Evolutionary conservation across 1,140 invertebrate species (phyloP), one percentile per base, ranked within the genome.

Genomic region (Drosophila funebris): DNA sequence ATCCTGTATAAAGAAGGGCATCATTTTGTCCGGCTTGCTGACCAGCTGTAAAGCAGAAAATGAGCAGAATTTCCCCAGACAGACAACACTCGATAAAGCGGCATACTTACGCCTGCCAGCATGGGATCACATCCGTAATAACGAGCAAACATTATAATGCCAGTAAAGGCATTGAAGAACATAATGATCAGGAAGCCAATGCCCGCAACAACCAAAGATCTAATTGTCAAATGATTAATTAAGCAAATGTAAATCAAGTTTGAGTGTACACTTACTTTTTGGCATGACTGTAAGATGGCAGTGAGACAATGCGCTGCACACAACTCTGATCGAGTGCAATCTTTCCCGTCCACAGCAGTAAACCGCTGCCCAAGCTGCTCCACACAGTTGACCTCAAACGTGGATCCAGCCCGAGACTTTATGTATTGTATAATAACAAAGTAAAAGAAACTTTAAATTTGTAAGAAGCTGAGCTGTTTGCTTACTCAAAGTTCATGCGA

Each of bases 41-140:
- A 91, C 90, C 20, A 92, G 33, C 91, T 92, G 73, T 11, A 13
- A 4, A 22, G 27, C 7, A 63, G 8, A n/a, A 18, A 5, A 3
- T 11, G 13, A 22, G 1, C 22, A 33, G 29, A 31, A 9, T 33
- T 1, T 0, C 5, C 18, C 0, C 5, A 2, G 4, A 1, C 0
- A 9, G 18, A 18, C 1, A 9, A 3, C 33, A 24, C 3, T 27
- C 4, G 0, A 0, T 5, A 16, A 2, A 22, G 8, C 3, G 13
- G 13, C 6, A 1, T 33, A 63, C 81, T 92, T 85, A 94, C 94
- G 81, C 94, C 93, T 27, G 93, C 93, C 22, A 92, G 90, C 27
- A 96, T 90, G 0, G 96, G 96, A 92, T 97, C 96, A 87, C 96
- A 97, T 48, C 95, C 93, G 68, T 94, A 92, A 90, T 96, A 97